Evolutionary conservation across 2,113 vertebrate species (phyloP).

Genomic region (Neopipo cinnamomea): DNA sequence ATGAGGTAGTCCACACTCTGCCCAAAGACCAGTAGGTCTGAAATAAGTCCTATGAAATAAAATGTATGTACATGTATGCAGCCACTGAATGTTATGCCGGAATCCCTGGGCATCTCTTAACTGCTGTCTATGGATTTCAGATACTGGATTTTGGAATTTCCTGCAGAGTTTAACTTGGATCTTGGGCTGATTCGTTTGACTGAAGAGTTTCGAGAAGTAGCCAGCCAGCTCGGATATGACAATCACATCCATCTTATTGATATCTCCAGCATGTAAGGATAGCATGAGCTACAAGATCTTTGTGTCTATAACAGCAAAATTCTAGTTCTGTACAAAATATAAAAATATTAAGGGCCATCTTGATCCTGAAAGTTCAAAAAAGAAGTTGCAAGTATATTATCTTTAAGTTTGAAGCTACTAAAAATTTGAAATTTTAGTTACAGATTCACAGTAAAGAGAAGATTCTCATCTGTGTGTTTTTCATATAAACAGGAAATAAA

Average conservation of each 20-base stretch:
- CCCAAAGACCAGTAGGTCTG: neutral
- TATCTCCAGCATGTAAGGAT: constrained; percentile 94
- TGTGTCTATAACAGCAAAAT: neutral
- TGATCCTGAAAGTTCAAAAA: neutral
- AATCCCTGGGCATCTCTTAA: neutral
- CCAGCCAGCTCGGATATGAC: constrained; percentile 84
- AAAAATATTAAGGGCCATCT: neutral
- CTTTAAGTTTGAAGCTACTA: neutral
- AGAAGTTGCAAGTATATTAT: neutral
- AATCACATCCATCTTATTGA: constrained; percentile 92
- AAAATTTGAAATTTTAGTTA: neutral
- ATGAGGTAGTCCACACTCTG: neutral
- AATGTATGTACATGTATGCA: neutral
- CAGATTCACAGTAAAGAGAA: neutral
- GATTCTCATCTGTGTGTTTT: neutral
- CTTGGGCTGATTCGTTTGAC: constrained; percentile 89
- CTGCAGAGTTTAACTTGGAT: constrained; percentile 97
- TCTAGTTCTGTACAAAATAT: neutral
- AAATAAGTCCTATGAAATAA: neutral
- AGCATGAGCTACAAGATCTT: neutral
- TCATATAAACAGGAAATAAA: neutral
- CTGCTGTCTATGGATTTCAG: constrained; percentile 70
- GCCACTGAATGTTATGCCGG: neutral
- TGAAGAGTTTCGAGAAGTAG: constrained; percentile 90
- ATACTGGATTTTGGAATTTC: constrained; percentile 97